These are phyloP conservation scores for Alexandromys fortis DNA, from an alignment of 2,113 vertebrate species.

Conservation along the genomic window DNA sequence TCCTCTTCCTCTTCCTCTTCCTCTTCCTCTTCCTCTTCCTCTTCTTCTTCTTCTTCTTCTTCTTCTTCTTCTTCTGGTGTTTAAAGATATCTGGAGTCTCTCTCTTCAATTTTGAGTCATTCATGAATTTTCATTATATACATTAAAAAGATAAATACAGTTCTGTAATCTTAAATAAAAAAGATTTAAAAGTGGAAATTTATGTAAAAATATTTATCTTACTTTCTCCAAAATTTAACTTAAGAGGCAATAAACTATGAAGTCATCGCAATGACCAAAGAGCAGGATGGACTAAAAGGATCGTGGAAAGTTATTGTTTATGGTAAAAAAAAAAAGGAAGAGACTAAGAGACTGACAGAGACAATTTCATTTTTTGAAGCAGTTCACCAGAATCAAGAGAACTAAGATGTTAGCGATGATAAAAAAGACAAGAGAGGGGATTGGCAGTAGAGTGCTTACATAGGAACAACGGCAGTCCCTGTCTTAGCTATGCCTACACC, in stretches of 20 bases:
- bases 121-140: neutral
- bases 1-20: rapidly evolving
- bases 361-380: neutral
- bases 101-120: neutral
- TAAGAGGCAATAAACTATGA: neutral
- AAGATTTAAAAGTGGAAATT: neutral
- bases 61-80: too few species aligned
- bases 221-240: neutral
- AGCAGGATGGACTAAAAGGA: neutral
- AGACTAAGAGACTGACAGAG: neutral
- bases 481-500: neutral
- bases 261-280: neutral
- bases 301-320: neutral
- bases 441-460: neutral
- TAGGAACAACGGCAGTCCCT: neutral
- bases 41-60: too few species aligned
- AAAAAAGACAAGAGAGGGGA: neutral
- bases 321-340: neutral
- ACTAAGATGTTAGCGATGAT: neutral
- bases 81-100: neutral
- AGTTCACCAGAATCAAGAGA: neutral
- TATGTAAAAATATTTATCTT: neutral
- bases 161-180: neutral
- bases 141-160: neutral
- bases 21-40: too few species aligned